Evolutionary conservation across 1,140 invertebrate species (phyloP), one percentile per base, ranked within the genome.

Genomic region (Aphidius ervi): DNA sequence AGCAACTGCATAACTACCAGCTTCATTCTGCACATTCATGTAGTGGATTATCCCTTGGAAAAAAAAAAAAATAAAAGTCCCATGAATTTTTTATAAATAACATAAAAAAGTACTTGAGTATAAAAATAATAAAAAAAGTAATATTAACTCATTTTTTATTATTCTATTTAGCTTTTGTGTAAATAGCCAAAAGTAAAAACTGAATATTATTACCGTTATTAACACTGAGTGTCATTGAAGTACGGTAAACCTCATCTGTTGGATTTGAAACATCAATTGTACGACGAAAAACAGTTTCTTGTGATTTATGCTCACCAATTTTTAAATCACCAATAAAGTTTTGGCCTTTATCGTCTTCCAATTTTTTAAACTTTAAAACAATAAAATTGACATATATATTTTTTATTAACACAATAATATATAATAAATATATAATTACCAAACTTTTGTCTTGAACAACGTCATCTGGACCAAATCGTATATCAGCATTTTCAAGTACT

Each of bases 241-340:
- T 60, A 9, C 59, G 63, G 20, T 72, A 70, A 45, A 76, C 58
- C 5, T 39, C 50, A 8, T 66, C 59, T 1, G 71, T 72, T 4
- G 74, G 72, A 65, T 78, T 78, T 0, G 65, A 56, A 49, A 76
- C 63, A 54, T 72, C 67, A 4, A 77, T 47, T 2, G 62, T 59
- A 45, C 76, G 70, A 5, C 69, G 64, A 31, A 75, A 78, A 53
- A 77, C 37, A 5, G 65, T 70, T 65, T 78, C 76, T 23, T 76
- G 71, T 6, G 71, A 16, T 37, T 58, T 70, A 53, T 64, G 69
- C 54, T 67, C 58, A 9, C 76, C 76, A 46, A 73, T 56, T 10
- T 63, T 49, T 3, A 77, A 50, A 57, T 78, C 74, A 4, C 76
- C 76, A 45, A 77, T 73, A 47, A 77, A 78, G 54, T 63, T 62